Evolutionary conservation across 2,888 invertebrate species (phyloP).

Genomic region (Andricus quercusramuli): DNA sequence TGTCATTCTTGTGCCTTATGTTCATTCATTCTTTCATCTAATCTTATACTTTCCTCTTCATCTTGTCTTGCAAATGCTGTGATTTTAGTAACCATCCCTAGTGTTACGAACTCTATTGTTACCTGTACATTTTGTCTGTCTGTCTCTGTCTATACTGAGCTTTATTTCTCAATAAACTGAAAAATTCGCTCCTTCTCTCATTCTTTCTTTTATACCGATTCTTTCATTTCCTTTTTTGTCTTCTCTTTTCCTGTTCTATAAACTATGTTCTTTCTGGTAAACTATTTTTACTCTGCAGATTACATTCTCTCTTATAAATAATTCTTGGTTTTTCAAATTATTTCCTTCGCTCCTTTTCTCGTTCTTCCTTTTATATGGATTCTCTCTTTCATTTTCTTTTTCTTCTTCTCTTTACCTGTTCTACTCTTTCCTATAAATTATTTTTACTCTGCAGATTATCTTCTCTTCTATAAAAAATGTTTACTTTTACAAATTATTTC

Average conservation of each 20-base stretch:
- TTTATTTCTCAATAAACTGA: slow-evolving; percentile 39
- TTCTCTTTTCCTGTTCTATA: slow-evolving; percentile 30
- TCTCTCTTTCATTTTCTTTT: slow-evolving; percentile 3
- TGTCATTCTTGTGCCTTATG: slow-evolving; percentile 1
- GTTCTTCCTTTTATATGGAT: neutral
- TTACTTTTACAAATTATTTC: slow-evolving; percentile 23
- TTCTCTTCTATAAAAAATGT: neutral
- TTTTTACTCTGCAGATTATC: too few species aligned
- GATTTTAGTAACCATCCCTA: slow-evolving; percentile 23
- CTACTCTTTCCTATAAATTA: too few species aligned
- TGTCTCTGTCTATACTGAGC: slow-evolving; percentile 41
- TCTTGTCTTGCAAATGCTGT: slow-evolving; percentile 40
- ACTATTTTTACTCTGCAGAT: slow-evolving; percentile 3
- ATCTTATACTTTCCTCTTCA: neutral
- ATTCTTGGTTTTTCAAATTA: too few species aligned
- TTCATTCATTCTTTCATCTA: neutral
- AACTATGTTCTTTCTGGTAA: neutral
- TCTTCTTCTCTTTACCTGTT: slow-evolving; percentile 26
- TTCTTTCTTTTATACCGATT: neutral
- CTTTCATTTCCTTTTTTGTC: slow-evolving; percentile 31
- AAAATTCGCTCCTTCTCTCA: slow-evolving; percentile 20
- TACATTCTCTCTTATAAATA: neutral
- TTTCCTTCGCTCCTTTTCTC: too few species aligned
- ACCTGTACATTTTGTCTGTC: slow-evolving; percentile 29
- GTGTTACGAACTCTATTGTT: slow-evolving; percentile 31